Evolutionary conservation across 1,140 invertebrate genomes (phyloP), one percentile per base, ranked within the genome.

Genomic region (Rhopalosiphum maidis): DNA sequence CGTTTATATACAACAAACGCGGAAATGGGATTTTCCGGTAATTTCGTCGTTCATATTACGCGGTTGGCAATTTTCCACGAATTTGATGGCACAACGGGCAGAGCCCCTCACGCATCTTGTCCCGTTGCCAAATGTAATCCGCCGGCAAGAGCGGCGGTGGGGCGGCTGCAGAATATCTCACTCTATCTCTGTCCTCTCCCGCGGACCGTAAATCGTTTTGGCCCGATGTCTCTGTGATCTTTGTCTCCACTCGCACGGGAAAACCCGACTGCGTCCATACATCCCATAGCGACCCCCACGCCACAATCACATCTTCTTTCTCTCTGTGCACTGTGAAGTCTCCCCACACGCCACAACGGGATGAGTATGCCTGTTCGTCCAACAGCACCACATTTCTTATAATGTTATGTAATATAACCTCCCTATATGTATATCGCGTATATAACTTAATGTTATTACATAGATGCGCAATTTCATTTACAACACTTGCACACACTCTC

Each of bases 201-300:
- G 25, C 82, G 41, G 46, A 54, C 85, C 46, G 46, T 86, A 85
- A 93, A 93, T 93, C 91, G 91, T 93, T 93, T 93, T 93, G 91
- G 91, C 91, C 91, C 91, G 48, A 86, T 93, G 82, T 93, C 91
- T 85, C 82, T 93, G 91, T 93, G 91, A 93, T 93, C 91, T 85
- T 93, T 93, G 91, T 93, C 91, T 93, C 77, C 82, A 18, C n/a
- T 77, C 91, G 51, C 46, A 93, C 43, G n/a, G 48, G 43, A 86
- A 54, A 93, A 60, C 82, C 48, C 35, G 11, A 35, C 60, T 77
- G 60, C 15, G 60, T n/a, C 30, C 60, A 77, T n/a, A 77, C 60
- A n/a, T n/a, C 60, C 60, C 60, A 7, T 18, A n/a, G 43, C 48
- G 48, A 51, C 18, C 48, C 25, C 88, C 25, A 30, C 54, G 7